Evolutionary conservation across 2,113 vertebrate genomes (phyloP).

Genomic region (Terrapene triunguis): DNA sequence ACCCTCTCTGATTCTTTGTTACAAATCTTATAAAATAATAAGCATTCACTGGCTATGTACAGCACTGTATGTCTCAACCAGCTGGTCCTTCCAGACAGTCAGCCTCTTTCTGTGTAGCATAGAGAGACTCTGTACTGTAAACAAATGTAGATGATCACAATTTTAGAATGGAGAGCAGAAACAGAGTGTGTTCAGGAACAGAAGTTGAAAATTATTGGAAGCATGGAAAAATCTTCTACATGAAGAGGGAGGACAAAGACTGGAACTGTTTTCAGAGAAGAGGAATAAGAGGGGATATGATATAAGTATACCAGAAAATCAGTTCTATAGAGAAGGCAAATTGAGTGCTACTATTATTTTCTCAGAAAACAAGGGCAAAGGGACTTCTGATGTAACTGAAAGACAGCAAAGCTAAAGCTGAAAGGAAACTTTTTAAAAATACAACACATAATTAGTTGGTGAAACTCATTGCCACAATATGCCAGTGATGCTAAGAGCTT

Average conservation of each 20-base stretch:
- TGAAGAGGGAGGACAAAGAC: background rate
- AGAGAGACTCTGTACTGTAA: background rate
- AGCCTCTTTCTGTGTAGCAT: background rate
- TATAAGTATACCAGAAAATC: background rate
- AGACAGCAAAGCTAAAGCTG: background rate
- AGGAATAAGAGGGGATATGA: background rate
- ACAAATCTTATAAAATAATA: conserved; percentile 58
- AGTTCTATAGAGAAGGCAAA: background rate
- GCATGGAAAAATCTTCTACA: conserved; percentile 7
- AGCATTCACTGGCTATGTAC: conserved; percentile 9
- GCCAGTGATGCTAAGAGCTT: background rate
- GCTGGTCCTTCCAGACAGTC: conserved; percentile 6
- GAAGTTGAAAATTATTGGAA: conserved; percentile 15
- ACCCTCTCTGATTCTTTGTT: conserved; percentile 9
- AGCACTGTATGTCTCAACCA: conserved; percentile 37
- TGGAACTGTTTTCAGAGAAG: conserved; percentile 8
- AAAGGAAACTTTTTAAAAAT: background rate
- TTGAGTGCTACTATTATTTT: background rate
- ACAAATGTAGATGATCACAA: conserved; percentile 28
- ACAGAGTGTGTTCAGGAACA: conserved; percentile 38
- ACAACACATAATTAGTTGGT: background rate
- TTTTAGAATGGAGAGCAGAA: conserved; percentile 23
- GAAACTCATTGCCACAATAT: rapidly evolving
- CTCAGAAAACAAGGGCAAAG: background rate
- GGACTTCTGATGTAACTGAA: conserved; percentile 4